Evolutionary conservation across 2,888 invertebrate genomes (phyloP).

Genomic region (Cetonia aurata): DNA sequence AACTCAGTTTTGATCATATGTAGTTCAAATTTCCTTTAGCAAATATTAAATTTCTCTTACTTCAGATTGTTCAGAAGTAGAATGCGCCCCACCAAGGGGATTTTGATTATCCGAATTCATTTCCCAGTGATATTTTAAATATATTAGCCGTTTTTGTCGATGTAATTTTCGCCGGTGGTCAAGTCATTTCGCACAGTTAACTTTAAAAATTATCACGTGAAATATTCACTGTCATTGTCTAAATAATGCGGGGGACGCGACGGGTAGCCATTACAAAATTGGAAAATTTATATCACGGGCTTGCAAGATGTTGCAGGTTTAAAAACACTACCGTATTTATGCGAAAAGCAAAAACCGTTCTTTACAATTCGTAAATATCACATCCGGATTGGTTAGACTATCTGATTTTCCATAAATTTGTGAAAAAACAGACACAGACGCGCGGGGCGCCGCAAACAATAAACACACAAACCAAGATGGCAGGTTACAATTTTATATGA

Average conservation of each 20-base stretch:
- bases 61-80: constrained; percentile 43
- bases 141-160: constrained; percentile 50
- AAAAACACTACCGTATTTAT: constrained; percentile 41
- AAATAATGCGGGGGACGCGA: constrained; percentile 77
- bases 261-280: constrained; percentile 76
- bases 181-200: constrained; percentile 52
- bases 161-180: constrained; percentile 49
- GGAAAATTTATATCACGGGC: constrained; percentile 44
- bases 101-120: constrained; percentile 73
- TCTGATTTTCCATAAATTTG: constrained; percentile 39
- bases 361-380: constrained; percentile 36
- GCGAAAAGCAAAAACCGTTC: constrained; percentile 39
- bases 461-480: constrained; percentile 66
- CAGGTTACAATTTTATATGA: constrained; percentile 55
- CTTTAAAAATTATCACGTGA: constrained; percentile 64
- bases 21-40: background rate
- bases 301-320: constrained; percentile 17
- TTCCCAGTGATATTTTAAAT: constrained; percentile 50
- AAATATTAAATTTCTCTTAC: constrained; percentile 50
- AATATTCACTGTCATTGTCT: constrained; percentile 74
- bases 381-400: constrained; percentile 26
- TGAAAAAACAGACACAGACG: constrained; percentile 55
- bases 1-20: no score
- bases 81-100: constrained; percentile 69
- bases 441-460: constrained; percentile 67